Conservation (phyloP, 1,140 invertebrate species). For the Bombus turneri region DNA sequence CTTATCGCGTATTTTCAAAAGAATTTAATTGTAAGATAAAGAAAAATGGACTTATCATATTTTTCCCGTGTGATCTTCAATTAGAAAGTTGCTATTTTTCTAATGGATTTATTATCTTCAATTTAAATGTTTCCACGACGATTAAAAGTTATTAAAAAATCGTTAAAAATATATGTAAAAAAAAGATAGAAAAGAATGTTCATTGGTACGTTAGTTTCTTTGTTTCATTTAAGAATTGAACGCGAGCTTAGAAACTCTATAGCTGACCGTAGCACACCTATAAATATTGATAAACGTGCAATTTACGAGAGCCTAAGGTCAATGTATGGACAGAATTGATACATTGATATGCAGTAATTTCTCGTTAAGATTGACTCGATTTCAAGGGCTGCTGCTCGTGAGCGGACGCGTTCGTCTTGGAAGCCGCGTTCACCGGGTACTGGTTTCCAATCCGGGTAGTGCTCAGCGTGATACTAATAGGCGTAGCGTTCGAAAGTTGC, state of each 20-base stretch:
- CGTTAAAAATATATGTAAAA: not conserved
- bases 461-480: slow-evolving; percentile 80
- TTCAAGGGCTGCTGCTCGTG: slow-evolving; percentile 61
- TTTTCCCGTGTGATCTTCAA: not conserved
- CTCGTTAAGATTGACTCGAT: slow-evolving; percentile 32
- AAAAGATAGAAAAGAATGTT: not conserved
- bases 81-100: not conserved
- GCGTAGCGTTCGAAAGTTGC: slow-evolving; percentile 80
- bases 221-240: not conserved
- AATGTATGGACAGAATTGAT: not conserved
- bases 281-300: not conserved
- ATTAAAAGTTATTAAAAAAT: not conserved
- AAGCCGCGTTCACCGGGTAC: slow-evolving; percentile 51
- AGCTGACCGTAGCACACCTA: not conserved
- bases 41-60: not conserved
- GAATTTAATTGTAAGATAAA: not conserved
- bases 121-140: not conserved
- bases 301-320: not conserved
- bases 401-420: slow-evolving; percentile 62
- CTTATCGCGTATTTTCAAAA: too few species aligned
- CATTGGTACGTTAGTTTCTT: not conserved
- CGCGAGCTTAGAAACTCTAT: not conserved
- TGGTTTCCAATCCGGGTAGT: slow-evolving; percentile 68
- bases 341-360: not conserved
- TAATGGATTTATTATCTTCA: slow-evolving; percentile 11